A percentile compares a stretch with the other conserved stretches of the same genome.
Conservation (phyloP, 2,113 vertebrate species). For the Octodon degus region DNA sequence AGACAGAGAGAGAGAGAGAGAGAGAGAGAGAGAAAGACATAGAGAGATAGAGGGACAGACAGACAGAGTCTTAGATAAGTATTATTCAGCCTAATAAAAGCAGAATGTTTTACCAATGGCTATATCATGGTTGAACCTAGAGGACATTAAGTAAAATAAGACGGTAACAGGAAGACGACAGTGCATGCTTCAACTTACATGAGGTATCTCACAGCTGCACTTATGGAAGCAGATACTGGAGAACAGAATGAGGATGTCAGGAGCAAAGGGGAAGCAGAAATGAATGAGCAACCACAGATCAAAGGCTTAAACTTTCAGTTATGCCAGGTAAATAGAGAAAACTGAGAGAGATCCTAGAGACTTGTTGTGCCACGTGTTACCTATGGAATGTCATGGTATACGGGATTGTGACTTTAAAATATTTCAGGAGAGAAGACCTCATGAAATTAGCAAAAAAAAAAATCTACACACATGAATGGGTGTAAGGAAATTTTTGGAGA, state of each 20-base stretch:
- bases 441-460: not conserved
- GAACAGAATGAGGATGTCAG: not conserved
- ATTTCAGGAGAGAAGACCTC: not conserved
- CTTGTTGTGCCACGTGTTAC: not conserved
- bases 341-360: not conserved
- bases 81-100: not conserved
- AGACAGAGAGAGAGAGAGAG: not conserved
- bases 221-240: not conserved
- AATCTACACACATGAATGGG: not conserved
- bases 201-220: not conserved
- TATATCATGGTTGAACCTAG: not conserved
- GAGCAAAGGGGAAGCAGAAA: not conserved
- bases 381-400: not conserved
- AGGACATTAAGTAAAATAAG: not conserved
- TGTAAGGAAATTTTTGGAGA: not conserved
- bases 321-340: not conserved
- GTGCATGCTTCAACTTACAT: not conserved
- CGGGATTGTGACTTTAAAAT: not conserved
- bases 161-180: not conserved
- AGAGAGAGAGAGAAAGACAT: not conserved
- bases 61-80: not conserved
- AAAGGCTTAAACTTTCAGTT: not conserved
- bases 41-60: not conserved
- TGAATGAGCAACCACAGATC: not conserved
- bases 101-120: not conserved